phyloP scores from a whole-genome alignment of 2,797 vertebrate genomes.

The Anniella stebbinsi region DNA sequence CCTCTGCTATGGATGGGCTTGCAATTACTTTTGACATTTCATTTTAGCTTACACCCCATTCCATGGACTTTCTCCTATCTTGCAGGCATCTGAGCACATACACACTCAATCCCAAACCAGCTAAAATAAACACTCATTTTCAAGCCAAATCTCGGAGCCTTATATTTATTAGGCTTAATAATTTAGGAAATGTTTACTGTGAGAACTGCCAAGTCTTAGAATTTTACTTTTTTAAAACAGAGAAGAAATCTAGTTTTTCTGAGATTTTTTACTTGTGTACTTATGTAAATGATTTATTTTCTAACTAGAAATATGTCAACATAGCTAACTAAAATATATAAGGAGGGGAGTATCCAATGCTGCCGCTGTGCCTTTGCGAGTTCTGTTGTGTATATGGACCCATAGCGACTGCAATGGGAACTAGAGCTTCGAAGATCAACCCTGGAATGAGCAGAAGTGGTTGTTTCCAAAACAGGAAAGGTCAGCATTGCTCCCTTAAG shows the following conservation, averaged over 20 bases:
- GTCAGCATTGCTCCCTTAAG: too few species aligned
- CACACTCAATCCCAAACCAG: neutral
- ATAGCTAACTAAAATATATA: too few species aligned
- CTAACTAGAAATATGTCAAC: neutral
- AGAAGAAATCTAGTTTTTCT: neutral
- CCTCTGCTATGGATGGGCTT: neutral
- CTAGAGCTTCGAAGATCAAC: neutral
- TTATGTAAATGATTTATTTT: neutral
- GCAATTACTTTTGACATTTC: constrained; percentile 19
- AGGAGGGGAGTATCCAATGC: too few species aligned
- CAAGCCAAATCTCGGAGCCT: neutral
- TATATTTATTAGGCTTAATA: neutral
- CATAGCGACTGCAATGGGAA: too few species aligned
- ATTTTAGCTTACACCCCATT: neutral
- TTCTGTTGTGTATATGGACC: too few species aligned
- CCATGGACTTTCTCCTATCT: neutral
- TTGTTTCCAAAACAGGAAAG: too few species aligned
- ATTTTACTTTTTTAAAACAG: neutral
- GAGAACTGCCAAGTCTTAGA: neutral
- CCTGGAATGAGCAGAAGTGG: neutral
- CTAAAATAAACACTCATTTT: neutral
- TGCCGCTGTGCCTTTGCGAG: too few species aligned
- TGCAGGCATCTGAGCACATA: neutral
- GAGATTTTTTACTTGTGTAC: neutral
- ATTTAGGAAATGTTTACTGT: neutral